phyloP scores from a whole-genome alignment of 2,888 invertebrate genomes.

The Macrosiphum euphorbiae region DNA sequence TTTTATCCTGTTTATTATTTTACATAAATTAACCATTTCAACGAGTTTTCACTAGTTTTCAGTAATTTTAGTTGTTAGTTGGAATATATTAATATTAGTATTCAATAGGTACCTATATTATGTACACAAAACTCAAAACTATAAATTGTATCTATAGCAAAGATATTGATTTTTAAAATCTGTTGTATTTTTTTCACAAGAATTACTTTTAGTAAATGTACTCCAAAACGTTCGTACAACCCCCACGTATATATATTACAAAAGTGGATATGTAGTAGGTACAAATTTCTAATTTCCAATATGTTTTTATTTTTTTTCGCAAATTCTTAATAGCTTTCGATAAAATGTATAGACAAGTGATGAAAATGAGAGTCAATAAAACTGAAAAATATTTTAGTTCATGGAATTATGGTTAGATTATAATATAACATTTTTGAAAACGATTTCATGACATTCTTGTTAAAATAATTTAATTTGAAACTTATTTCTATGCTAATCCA shows the following conservation, averaged over 20 bases:
- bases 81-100: neutral
- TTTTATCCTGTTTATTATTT: neutral
- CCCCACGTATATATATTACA: neutral
- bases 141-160: neutral
- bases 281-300: neutral
- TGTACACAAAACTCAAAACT: neutral
- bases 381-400: too few species aligned
- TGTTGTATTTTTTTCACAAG: neutral
- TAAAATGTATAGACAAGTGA: neutral
- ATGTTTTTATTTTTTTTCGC: neutral
- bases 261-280: neutral
- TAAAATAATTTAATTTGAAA: neutral
- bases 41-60: neutral
- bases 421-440: neutral
- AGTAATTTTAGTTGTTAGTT: constrained; percentile 11
- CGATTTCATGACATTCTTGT: neutral
- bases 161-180: neutral
- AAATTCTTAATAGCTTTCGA: neutral
- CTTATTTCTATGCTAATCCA: neutral
- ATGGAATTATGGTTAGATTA: too few species aligned
- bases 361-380: neutral
- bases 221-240: neutral
- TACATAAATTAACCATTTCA: neutral
- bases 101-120: neutral
- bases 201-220: neutral